Base-by-base conservation (phyloP, 2,888 invertebrate species). In the Caenorhabditis sp. region DNA sequence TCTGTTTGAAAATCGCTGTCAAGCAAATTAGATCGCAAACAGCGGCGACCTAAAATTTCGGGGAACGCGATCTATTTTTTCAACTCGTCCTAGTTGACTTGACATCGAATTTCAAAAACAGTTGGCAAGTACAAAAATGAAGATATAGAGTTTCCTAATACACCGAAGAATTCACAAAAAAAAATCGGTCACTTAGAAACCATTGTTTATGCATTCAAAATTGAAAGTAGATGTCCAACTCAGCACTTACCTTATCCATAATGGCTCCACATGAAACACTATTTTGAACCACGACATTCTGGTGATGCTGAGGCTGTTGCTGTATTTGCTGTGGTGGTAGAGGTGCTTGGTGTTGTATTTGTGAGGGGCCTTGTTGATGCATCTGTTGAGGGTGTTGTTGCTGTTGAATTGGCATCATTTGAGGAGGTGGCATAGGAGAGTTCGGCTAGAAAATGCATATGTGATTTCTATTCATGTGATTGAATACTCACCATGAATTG, bases 211-310 rank as follows among this genome's bases (percentile, higher is more conserved):
- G n/a, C n/a, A n/a, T n/a, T n/a, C n/a, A n/a, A n/a, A n/a, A n/a
- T n/a, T n/a, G n/a, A n/a, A n/a, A n/a, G n/a, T n/a, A n/a, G n/a
- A n/a, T n/a, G n/a, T n/a, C n/a, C n/a, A n/a, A n/a, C n/a, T n/a
- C n/a, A n/a, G n/a, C 22, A 7, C 6, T 56, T 12, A 83, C 82
- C 74, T 84, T 86, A 22, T 86, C 86, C 69, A 86, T 84, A 44
- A 86, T 72, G 3, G 75, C 64, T 38, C 81, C 84, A 16, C 44
- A 69, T 22, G 77, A 26, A 7, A 58, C 44, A 0, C 58, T 8
- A 5, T 51, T 7, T 38, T 26, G 59, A 47, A 38, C 31, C 19
- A 56, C 24, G 44, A 47, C 58, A 12, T 26, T 31, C 47, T n/a
- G 79, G 31, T 28, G 31, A 35, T 51, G 68, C 26, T 24, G 54